Percentiles rank a stretch among this genome's conserved stretches.
These are phyloP conservation scores for Heliornis fulica DNA, from an alignment of 2,113 vertebrate species.

Conservation along the genomic window DNA sequence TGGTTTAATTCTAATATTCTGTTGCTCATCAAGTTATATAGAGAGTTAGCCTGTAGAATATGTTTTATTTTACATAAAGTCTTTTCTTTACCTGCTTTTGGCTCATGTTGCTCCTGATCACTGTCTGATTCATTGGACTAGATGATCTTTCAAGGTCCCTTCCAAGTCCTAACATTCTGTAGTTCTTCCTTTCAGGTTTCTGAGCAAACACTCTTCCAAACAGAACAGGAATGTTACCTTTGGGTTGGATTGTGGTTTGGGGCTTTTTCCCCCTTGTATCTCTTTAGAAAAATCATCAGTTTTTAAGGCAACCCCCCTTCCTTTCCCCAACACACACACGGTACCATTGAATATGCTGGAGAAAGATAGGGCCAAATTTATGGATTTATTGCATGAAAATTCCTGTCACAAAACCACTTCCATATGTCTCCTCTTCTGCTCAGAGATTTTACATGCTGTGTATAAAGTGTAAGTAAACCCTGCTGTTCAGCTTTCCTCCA, in stretches of 20 bases:
- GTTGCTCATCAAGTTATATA: neutral
- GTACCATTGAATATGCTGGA: constrained; percentile 5
- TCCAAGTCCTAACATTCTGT: no score
- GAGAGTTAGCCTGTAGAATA: neutral
- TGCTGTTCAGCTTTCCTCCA: constrained; percentile 24
- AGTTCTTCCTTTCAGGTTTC: neutral
- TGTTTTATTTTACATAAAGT: neutral
- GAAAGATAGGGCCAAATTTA: constrained; percentile 39
- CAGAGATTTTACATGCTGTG: neutral
- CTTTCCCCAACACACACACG: neutral
- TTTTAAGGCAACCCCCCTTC: neutral
- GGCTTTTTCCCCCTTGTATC: neutral
- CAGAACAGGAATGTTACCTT: constrained; percentile 1
- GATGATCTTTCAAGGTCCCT: no score
- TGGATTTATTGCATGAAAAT: constrained; percentile 39
- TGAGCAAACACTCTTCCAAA: neutral
- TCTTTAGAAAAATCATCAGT: constrained; percentile 9
- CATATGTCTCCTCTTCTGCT: constrained; percentile 57
- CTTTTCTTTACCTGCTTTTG: neutral
- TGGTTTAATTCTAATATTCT: neutral
- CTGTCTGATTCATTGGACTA: constrained; percentile 9
- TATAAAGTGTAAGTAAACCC: constrained; percentile 49
- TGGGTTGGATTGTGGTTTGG: neutral
- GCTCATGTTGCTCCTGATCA: neutral
- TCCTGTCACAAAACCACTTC: constrained; percentile 39